These are phyloP conservation scores for Cheilosia vulpina DNA, from an alignment of 2,888 invertebrate genomes.

Conservation along the genomic window DNA sequence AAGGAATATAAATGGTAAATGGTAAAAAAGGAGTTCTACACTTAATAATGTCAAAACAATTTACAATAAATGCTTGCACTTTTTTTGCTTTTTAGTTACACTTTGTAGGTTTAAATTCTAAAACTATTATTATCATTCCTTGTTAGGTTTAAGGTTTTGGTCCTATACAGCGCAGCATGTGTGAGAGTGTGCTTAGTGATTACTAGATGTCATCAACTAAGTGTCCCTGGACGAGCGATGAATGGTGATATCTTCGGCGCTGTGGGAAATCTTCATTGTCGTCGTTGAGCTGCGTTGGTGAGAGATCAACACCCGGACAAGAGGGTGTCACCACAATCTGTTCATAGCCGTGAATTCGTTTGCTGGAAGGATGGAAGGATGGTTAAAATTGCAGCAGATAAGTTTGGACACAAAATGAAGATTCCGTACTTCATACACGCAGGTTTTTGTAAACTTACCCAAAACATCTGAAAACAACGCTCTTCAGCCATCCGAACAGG, in stretches of 20 bases:
- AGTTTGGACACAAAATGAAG: not conserved
- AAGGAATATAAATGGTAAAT: slow-evolving; percentile 35
- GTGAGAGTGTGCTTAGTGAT: slow-evolving; percentile 12
- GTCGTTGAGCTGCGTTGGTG: slow-evolving; percentile 95
- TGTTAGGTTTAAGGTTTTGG: slow-evolving; percentile 55
- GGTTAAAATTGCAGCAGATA: not conserved
- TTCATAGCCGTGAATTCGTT: slow-evolving; percentile 91
- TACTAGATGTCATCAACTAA: slow-evolving; percentile 80
- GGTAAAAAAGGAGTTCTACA: slow-evolving; percentile 27
- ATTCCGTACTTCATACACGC: too few species aligned
- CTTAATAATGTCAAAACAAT: slow-evolving; percentile 32
- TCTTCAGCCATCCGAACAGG: slow-evolving; percentile 91
- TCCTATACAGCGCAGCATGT: slow-evolving; percentile 35
- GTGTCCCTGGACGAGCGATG: slow-evolving; percentile 88
- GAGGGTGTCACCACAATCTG: slow-evolving; percentile 93
- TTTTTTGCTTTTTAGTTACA: slow-evolving; percentile 54
- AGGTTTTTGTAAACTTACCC: slow-evolving; percentile 85
- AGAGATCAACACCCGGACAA: slow-evolving; percentile 90
- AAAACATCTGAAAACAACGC: slow-evolving; percentile 88
- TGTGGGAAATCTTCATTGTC: slow-evolving; percentile 98
- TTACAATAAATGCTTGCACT: slow-evolving; percentile 57
- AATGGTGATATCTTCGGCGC: slow-evolving; percentile 96
- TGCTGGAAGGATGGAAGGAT: slow-evolving; percentile 84
- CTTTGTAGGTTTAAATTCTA: slow-evolving; percentile 48
- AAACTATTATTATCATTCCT: slow-evolving; percentile 71